Evolutionary conservation across 2,888 invertebrate genomes (phyloP).

Genomic region (Hypsopygia costalis): DNA sequence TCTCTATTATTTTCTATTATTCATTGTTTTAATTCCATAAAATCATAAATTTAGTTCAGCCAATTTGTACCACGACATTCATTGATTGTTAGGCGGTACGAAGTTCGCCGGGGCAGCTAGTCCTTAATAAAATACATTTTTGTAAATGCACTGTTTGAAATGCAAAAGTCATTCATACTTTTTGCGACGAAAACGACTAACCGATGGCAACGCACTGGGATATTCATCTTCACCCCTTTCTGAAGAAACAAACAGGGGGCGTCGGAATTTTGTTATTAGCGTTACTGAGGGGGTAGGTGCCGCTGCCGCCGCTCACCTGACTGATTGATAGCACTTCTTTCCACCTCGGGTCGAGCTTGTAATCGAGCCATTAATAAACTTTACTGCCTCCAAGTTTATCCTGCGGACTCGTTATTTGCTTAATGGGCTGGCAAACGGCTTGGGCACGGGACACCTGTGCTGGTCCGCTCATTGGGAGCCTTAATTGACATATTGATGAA

Average conservation of each 20-base stretch:
- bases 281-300: constrained; percentile 69
- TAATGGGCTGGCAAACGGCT: constrained; percentile 75
- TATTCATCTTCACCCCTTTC: constrained; percentile 78
- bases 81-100: too few species aligned
- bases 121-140: too few species aligned
- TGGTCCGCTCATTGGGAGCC: constrained; percentile 49
- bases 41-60: too few species aligned
- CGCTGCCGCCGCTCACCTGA: constrained; percentile 74
- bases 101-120: too few species aligned
- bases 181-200: constrained; percentile 42
- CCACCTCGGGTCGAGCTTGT: constrained; percentile 79
- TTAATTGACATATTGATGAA: constrained; percentile 66
- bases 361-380: constrained; percentile 81
- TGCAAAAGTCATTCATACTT: constrained; percentile 28
- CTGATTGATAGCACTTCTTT: constrained; percentile 81
- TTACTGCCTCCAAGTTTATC: constrained; percentile 78
- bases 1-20: too few species aligned
- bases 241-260: constrained; percentile 70
- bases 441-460: constrained; percentile 60
- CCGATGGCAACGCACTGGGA: constrained; percentile 49
- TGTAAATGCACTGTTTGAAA: constrained; percentile 5
- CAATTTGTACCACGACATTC: too few species aligned
- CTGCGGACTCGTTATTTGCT: constrained; percentile 76
- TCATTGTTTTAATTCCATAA: too few species aligned
- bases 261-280: constrained; percentile 80